Conservation (phyloP, 2,113 vertebrate species). For the Narcine bancroftii region DNA sequence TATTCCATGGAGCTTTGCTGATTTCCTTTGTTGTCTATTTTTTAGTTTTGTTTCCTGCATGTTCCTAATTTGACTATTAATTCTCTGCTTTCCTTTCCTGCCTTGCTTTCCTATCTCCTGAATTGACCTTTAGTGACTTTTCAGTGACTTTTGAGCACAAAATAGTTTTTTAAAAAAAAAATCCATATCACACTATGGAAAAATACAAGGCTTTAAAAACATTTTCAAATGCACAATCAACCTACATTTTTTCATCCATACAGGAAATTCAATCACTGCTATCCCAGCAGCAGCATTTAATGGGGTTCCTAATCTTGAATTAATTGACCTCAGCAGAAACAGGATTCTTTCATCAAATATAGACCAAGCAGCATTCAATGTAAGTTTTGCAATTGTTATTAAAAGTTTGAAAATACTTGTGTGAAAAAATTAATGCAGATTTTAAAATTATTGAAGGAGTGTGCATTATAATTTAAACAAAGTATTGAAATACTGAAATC, state of each 20-base stretch:
- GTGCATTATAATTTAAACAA: not conserved
- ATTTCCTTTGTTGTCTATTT: not conserved
- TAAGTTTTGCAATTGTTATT: conserved; percentile 50
- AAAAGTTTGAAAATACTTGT: conserved; percentile 1
- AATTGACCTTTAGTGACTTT: not conserved
- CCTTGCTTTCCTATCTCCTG: too few species aligned
- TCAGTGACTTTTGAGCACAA: not conserved
- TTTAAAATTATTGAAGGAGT: not conserved
- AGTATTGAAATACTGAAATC: not conserved
- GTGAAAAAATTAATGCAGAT: not conserved
- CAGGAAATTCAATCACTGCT: conserved; percentile 77
- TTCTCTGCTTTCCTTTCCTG: too few species aligned
- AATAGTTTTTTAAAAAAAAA: not conserved
- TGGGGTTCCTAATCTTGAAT: conserved; percentile 84
- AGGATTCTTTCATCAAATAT: conserved; percentile 68
- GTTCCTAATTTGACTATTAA: not conserved
- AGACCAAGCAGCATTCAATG: conserved; percentile 70
- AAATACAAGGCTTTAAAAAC: not conserved
- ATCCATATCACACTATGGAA: not conserved
- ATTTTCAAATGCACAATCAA: not conserved
- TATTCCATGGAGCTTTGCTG: not conserved
- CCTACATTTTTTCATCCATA: conserved; percentile 38
- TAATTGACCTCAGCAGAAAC: conserved; percentile 89
- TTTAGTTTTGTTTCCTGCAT: not conserved
- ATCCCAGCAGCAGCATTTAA: conserved; percentile 83